These are phyloP conservation scores for Tetheella fluctuosa DNA, from an alignment of 2,888 invertebrate genomes.

Conservation along the genomic window DNA sequence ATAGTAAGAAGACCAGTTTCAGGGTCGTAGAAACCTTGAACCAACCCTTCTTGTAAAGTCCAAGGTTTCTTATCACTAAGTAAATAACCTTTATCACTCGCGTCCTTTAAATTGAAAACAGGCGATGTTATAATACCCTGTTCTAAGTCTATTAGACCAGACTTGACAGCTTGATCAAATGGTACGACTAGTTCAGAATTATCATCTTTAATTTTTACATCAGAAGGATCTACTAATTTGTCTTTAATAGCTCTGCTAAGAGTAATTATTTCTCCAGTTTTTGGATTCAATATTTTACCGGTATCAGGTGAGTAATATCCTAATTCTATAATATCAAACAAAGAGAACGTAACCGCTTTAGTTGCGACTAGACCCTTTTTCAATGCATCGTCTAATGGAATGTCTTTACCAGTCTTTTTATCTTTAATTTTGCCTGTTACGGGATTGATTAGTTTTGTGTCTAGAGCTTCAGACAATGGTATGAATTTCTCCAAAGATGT, in stretches of 20 bases:
- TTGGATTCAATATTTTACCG: conserved; percentile 90
- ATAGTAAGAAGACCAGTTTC: conserved; percentile 89
- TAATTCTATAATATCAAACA: conserved; percentile 89
- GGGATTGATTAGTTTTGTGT: conserved; percentile 87
- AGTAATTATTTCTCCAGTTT: conserved; percentile 89
- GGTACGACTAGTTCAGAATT: conserved; percentile 86
- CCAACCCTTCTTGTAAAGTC: conserved; percentile 92
- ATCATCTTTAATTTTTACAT: conserved; percentile 90
- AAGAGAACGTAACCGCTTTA: conserved; percentile 87
- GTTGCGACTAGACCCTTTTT: conserved; percentile 88
- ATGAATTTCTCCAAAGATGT: conserved; percentile 88
- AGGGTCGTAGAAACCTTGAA: conserved; percentile 91
- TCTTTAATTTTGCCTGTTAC: conserved; percentile 89
- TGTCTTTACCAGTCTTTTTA: conserved; percentile 87
- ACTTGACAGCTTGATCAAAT: conserved; percentile 88
- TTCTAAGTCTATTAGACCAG: conserved; percentile 88
- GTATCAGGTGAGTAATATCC: conserved; percentile 90
- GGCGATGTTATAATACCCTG: conserved; percentile 88
- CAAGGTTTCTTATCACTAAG: conserved; percentile 91
- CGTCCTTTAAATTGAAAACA: conserved; percentile 89
- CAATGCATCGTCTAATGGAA: conserved; percentile 89
- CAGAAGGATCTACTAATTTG: conserved; percentile 88
- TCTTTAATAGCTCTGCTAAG: conserved; percentile 89
- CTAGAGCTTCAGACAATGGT: conserved; percentile 89
- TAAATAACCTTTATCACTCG: conserved; percentile 91